Conservation (phyloP, 2,113 vertebrate species). For the Sprattus sprattus region DNA sequence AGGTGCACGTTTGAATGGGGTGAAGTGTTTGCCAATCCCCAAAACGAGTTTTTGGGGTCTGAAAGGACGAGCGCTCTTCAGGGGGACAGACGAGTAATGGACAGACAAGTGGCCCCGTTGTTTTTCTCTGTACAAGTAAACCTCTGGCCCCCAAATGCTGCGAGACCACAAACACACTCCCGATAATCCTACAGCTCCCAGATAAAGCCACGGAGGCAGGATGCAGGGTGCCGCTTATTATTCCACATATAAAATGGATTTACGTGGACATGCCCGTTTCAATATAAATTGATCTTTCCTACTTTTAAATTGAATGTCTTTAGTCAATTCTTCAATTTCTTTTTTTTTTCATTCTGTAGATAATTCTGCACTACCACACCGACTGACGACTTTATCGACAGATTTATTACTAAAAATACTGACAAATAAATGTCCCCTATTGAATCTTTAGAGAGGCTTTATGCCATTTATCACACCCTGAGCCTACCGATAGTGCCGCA, state of each 20-base stretch:
- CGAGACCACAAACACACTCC: background rate
- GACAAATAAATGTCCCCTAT: background rate
- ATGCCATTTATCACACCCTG: background rate
- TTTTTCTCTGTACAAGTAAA: background rate
- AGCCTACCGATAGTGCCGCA: background rate
- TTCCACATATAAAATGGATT: background rate
- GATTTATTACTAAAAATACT: background rate
- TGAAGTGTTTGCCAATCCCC: background rate
- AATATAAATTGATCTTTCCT: conserved; percentile 1
- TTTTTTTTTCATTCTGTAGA: background rate
- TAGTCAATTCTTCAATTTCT: background rate
- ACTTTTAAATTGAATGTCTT: background rate
- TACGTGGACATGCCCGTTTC: background rate
- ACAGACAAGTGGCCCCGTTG: background rate
- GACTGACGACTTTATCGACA: background rate
- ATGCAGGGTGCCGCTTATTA: background rate
- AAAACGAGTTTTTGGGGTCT: background rate
- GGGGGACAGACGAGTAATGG: background rate
- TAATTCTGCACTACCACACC: background rate
- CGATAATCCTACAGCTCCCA: background rate
- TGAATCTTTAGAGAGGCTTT: background rate
- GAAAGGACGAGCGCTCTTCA: background rate
- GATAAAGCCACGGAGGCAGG: background rate
- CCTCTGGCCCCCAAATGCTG: background rate
- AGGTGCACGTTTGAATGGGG: background rate